Conservation (phyloP, 1,140 invertebrate species). For the Delia radicum region DNA sequence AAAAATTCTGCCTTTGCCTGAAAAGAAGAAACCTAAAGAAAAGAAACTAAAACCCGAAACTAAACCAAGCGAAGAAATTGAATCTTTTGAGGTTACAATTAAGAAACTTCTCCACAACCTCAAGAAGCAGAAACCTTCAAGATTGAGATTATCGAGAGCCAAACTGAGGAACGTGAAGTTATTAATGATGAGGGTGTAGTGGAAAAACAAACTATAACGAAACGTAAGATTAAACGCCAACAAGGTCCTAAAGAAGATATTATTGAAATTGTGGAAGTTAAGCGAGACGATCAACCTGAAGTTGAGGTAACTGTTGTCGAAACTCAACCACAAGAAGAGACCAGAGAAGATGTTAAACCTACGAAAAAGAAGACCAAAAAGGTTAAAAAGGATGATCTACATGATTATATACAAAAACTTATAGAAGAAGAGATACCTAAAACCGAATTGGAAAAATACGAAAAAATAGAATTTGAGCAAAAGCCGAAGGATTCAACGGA, state of each 20-base stretch:
- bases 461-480: conserved; percentile 50
- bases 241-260: conserved; percentile 55
- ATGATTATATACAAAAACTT: conserved; percentile 52
- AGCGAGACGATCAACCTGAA: conserved; percentile 50
- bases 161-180: conserved; percentile 35
- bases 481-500: conserved; percentile 4
- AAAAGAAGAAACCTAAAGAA: conserved; percentile 33
- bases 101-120: conserved; percentile 31
- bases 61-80: conserved; percentile 34
- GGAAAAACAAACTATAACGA: conserved; percentile 43
- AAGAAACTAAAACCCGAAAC: conserved; percentile 32
- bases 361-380: conserved; percentile 40
- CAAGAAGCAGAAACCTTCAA: conserved; percentile 31
- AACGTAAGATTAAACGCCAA: conserved; percentile 49
- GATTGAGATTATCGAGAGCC: conserved; percentile 44
- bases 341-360: conserved; percentile 39
- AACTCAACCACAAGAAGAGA: conserved; percentile 25
- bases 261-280: conserved; percentile 56
- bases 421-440: conserved; percentile 54
- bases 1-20: background rate
- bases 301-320: conserved; percentile 42
- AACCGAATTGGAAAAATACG: conserved; percentile 54
- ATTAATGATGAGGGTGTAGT: conserved; percentile 51
- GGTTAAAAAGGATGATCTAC: conserved; percentile 46
- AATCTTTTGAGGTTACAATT: conserved; percentile 33